Base-by-base conservation (phyloP, 2,113 vertebrate genomes). In the Chlorodrepanis virens region DNA sequence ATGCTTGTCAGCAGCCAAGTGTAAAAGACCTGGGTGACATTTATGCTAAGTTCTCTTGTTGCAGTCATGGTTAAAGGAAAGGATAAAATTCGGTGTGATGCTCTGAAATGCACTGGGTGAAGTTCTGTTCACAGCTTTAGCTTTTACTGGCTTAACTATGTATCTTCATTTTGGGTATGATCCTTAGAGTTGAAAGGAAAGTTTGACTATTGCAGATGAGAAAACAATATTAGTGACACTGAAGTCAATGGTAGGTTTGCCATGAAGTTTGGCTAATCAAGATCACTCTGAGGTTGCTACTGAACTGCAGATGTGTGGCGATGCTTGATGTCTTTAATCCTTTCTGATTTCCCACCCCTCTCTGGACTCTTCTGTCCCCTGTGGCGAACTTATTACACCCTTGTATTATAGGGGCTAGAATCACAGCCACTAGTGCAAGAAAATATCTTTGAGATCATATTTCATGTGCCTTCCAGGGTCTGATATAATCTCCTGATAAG, bases 391-490 rank as follows among this genome's bases (percentile, higher is more conserved):
- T 89, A 33, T 2, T 84, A 65, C 31, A 87, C 12, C 22, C 22
- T 57, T 71, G 11, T 68, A n/a, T 61, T 72, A 69, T 0, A 69
- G n/a, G 12, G 74, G 85, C 67, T 61, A 76, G 70, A 84, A 87
- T 83, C 78, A 85, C n/a, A 83, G 74, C 33, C 67, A 83, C 57
- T 50, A 89, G 75, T 33, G 59, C 78, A 88, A 74, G 82, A 91
- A 93, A 88, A 37, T 85, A n/a, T n/a, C 78, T 95, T 90, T 90
- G 35, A 83, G 78, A 83, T 94, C 63, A 27, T 57, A 61, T 94
- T 95, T 60, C 91, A 53, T 59, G 61, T 76, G 60, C 69, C 77
- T 91, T 19, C 37, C 28, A 14, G 29, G 45, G 16, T 72, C 75
- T 90, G 82, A 91, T 85, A 80, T 24, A 91, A 91, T 85, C 70